phyloP scores from a whole-genome alignment of 2,113 vertebrate species.

The Melanotaenia duboulayi region DNA sequence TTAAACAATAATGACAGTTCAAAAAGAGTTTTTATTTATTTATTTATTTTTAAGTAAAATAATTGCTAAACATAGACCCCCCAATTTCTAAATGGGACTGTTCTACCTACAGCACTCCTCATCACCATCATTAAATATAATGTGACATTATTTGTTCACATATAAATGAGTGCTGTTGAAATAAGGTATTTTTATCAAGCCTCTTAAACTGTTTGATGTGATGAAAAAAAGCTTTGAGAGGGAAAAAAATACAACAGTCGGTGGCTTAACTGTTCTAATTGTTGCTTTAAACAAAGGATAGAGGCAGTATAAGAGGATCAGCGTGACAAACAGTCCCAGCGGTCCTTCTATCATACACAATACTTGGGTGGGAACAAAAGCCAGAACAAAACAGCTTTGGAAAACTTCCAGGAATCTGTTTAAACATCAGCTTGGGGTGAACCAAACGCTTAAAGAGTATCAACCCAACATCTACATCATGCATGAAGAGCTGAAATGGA shows the following conservation, averaged over 20 bases:
- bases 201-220: constrained; percentile 66
- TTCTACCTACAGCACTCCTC: constrained; percentile 20
- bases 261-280: constrained; percentile 75
- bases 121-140: constrained; percentile 30
- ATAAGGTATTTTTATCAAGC: constrained; percentile 59
- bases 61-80: constrained; percentile 3
- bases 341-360: constrained; percentile 63
- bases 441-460: constrained; percentile 48
- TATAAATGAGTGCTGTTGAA: constrained; percentile 50
- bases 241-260: constrained; percentile 46
- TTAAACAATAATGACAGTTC: not conserved
- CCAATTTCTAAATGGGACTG: not conserved
- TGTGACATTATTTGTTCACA: constrained; percentile 55
- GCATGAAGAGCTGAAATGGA: not conserved
- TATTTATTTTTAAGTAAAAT: not conserved
- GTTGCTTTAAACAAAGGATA: constrained; percentile 73
- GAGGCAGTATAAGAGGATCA: constrained; percentile 71
- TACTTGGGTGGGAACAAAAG: constrained; percentile 65
- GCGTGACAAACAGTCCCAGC: constrained; percentile 67
- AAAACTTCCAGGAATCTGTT: constrained; percentile 74
- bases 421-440: constrained; percentile 57
- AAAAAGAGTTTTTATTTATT: not conserved
- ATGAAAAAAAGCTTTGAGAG: constrained; percentile 56
- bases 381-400: constrained; percentile 66
- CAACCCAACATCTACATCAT: not conserved